Evolutionary conservation across 2,113 vertebrate genomes (phyloP).

Genomic region (Engystomops pustulosus): DNA sequence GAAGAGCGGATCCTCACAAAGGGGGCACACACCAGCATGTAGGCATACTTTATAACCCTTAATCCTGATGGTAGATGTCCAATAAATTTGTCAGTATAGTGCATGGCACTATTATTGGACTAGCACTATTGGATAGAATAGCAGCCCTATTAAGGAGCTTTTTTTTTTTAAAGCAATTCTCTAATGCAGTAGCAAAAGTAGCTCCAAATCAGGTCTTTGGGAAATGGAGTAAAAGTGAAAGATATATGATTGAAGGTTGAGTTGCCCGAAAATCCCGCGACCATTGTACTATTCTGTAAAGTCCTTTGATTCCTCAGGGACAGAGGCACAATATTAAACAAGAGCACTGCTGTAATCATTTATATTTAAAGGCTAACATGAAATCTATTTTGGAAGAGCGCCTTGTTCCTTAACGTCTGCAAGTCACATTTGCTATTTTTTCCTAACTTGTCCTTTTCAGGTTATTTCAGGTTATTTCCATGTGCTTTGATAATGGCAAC

Average conservation of each 20-base stretch:
- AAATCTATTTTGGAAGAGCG: conserved; percentile 37
- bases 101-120: background rate
- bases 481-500: conserved; percentile 49
- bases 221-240: background rate
- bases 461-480: conserved; percentile 49
- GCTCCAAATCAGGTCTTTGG: background rate
- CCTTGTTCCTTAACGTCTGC: conserved; percentile 41
- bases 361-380: conserved; percentile 47
- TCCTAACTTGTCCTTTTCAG: conserved; percentile 35
- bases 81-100: too few relatives aligned
- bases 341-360: conserved; percentile 29
- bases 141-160: background rate
- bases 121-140: too few relatives aligned
- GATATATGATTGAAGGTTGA: background rate
- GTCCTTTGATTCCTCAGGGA: conserved; percentile 24
- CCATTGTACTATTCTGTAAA: conserved; percentile 8
- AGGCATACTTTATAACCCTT: too few relatives aligned
- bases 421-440: conserved; percentile 21
- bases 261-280: conserved; percentile 4
- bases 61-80: too few relatives aligned
- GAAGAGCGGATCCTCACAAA: too few relatives aligned
- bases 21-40: too few relatives aligned
- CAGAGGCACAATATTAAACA: conserved; percentile 19
- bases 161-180: background rate
- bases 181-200: background rate